Evolutionary conservation across 2,113 vertebrate species (phyloP).

Genomic region (Dipodomys spectabilis): DNA sequence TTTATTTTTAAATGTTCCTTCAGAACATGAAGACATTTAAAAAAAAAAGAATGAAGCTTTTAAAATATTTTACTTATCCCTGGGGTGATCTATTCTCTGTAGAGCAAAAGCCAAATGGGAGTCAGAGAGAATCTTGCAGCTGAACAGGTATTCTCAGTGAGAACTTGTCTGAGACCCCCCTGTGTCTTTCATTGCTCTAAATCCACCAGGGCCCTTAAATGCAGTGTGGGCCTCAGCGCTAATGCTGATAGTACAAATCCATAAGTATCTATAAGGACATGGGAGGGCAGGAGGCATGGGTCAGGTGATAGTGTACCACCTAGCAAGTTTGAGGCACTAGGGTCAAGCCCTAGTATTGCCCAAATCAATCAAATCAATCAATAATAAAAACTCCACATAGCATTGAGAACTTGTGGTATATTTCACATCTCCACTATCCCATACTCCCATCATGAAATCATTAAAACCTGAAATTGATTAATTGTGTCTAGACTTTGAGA

Average conservation of each 20-base stretch:
- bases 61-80: slow-evolving; percentile 64
- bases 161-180: background rate
- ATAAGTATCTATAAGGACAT: background rate
- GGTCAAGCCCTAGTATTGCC: no score
- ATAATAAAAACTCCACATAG: background rate
- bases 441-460: background rate
- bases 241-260: no score
- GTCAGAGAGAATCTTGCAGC: background rate
- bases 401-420: background rate
- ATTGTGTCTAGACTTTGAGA: slow-evolving; percentile 17
- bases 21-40: slow-evolving; percentile 53
- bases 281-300: no score
- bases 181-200: background rate
- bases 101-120: slow-evolving; percentile 5
- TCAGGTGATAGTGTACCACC: no score
- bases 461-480: background rate
- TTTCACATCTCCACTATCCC: background rate
- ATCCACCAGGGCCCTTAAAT: background rate
- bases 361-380: no score
- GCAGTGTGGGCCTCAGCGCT: background rate
- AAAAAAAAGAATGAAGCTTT: slow-evolving; percentile 60
- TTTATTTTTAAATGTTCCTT: slow-evolving; percentile 79
- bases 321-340: no score
- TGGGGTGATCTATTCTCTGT: slow-evolving; percentile 24
- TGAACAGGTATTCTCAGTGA: background rate